These are phyloP conservation scores for Cardiocondyla obscurior DNA, from an alignment of 1,140 invertebrate species.

Conservation along the genomic window DNA sequence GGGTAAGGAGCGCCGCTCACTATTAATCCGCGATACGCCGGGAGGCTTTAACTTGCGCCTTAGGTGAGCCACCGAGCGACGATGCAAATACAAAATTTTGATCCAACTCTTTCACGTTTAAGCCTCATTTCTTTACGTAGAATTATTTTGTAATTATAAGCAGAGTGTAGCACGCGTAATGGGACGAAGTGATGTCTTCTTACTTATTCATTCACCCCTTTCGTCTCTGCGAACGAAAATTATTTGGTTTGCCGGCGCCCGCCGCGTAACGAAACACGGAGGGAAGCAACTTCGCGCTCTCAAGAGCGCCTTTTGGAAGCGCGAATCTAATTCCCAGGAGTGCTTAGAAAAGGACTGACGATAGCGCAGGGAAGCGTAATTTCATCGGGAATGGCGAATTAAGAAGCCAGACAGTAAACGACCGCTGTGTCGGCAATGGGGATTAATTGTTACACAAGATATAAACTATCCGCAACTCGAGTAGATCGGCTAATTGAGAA, in stretches of 20 bases:
- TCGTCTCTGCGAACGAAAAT: slow-evolving; percentile 79
- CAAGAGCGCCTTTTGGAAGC: slow-evolving; percentile 71
- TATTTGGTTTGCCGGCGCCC: slow-evolving; percentile 57
- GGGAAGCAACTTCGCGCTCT: background rate
- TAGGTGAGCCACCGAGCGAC: background rate
- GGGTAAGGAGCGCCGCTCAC: background rate
- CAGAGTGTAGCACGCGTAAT: slow-evolving; percentile 65
- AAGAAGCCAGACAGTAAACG: slow-evolving; percentile 38
- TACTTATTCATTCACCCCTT: slow-evolving; percentile 81
- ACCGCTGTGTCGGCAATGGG: background rate
- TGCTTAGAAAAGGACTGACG: slow-evolving; percentile 10
- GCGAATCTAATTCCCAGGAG: slow-evolving; percentile 73
- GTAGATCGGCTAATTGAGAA: slow-evolving; percentile 13
- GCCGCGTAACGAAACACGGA: slow-evolving; percentile 17
- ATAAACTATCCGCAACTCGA: slow-evolving; percentile 28
- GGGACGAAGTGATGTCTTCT: slow-evolving; percentile 81
- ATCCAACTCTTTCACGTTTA: background rate
- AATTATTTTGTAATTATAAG: slow-evolving; percentile 4
- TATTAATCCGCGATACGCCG: background rate
- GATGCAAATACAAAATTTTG: background rate
- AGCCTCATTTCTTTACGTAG: background rate
- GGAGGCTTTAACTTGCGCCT: background rate
- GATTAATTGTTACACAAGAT: slow-evolving; percentile 38
- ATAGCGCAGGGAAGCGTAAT: slow-evolving; percentile 23
- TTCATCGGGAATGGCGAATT: slow-evolving; percentile 47